Evolutionary conservation across 92 coral and sea anemone genomes (phyloP).

Genomic region (Galaxea fascicularis): DNA sequence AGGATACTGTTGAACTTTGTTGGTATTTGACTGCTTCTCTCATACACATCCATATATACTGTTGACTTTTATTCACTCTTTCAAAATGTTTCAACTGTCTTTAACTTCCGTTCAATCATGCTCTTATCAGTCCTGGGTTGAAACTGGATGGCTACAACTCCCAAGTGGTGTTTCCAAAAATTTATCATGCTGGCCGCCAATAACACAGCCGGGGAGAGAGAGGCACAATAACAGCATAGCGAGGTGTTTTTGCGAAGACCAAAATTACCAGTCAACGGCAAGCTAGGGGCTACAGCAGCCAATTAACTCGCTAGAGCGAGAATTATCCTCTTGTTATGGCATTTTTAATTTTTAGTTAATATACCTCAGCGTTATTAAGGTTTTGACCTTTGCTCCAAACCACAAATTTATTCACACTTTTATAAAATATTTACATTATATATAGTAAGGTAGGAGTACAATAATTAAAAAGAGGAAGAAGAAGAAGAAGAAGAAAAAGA

Average conservation of each 20-base stretch:
- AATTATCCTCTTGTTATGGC: background rate
- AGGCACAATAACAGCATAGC: background rate
- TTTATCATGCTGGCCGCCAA: background rate
- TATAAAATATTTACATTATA: no score
- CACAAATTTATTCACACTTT: no score
- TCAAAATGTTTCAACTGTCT: no score
- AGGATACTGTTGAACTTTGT: no score
- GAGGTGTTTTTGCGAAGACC: background rate
- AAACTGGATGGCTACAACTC: background rate
- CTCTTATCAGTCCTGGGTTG: no score
- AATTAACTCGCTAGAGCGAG: background rate
- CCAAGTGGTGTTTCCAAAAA: background rate
- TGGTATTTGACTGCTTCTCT: no score
- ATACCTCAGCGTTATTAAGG: background rate
- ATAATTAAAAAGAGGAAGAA: no score
- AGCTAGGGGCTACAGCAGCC: background rate
- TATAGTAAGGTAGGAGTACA: no score
- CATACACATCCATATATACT: no score
- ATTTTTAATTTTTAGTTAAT: background rate
- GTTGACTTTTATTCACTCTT: no score
- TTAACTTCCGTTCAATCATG: no score
- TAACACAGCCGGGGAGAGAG: background rate
- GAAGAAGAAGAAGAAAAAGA: no score
- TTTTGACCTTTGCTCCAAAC: background rate
- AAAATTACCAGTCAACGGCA: background rate